Evolutionary conservation across 1,140 invertebrate species (phyloP), one percentile per base, ranked within the genome.

Genomic region (Apis laboriosa): DNA sequence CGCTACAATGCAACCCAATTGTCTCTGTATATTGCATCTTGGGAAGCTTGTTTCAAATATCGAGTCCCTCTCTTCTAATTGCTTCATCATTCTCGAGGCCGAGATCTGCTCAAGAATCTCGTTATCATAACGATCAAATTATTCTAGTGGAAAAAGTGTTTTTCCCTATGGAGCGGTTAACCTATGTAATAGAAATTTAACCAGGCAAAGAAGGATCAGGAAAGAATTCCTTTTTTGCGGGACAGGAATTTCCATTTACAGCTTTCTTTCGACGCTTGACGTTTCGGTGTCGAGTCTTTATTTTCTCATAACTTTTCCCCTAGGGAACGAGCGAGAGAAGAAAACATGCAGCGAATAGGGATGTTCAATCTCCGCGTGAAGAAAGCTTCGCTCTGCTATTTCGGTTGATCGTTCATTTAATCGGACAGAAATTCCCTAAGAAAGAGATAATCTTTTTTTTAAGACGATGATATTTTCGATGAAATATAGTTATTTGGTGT

Each of bases 41-140:
- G 63, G 21, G 3, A 12, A 55, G 53, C 63, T 56, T 56, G 70
- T 55, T 74, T 80, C 78, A 70, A 64, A 55, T 49, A 80, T 61
- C 70, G 17, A 77, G 51, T 15, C 28, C 49, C 43, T 15, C 28
- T 53, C 43, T 49, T 58, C 24, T 74, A 80, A 80, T 80, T 80
- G 78, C 71, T 64, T 15, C 53, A 61, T n/a, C 24, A 24, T n/a
- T 60, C 58, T 79, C 34, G 19, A 79, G n/a, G 56, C 72, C 67
- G 67, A 71, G 77, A 77, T 70, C 34, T 17, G 11, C 67, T 70
- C 21, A 9, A 60, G 43, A 55, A 56, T 80, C 60, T 73, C 60
- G 24, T 74, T 73, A 80, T 71, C 70, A 24, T 61, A 17, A 17
- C 66, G 53, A 49, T 72, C 67, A 55, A 79, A 55, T 24, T 8